Evolutionary conservation across 1,140 invertebrate genomes (phyloP).

Genomic region (Drosophila sp.): DNA sequence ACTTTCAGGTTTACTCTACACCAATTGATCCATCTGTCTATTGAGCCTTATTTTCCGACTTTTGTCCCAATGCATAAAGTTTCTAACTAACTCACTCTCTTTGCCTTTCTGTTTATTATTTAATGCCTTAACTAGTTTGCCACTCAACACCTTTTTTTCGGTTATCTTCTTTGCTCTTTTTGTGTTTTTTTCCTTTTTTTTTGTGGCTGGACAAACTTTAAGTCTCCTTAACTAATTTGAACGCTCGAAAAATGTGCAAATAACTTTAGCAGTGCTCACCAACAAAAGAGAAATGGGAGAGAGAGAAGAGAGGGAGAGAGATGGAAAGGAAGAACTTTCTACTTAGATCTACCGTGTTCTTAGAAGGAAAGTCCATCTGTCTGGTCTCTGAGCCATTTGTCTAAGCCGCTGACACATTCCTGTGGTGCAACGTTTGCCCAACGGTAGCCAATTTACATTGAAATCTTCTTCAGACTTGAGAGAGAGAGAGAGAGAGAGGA

Average conservation of each 20-base stretch:
- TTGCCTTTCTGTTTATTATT: conserved; percentile 54
- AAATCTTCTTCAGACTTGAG: conserved; percentile 54
- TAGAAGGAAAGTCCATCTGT: conserved; percentile 27
- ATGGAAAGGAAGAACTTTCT: conserved; percentile 42
- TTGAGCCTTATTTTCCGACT: background rate
- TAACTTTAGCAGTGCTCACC: conserved; percentile 44
- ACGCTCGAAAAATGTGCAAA: conserved; percentile 64
- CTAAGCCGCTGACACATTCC: conserved; percentile 69
- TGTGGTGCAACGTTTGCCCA: conserved; percentile 53
- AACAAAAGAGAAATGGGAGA: conserved; percentile 8
- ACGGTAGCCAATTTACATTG: conserved; percentile 71
- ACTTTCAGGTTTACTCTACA: too few relatives aligned
- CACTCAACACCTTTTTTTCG: conserved; percentile 56
- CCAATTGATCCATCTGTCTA: too few relatives aligned
- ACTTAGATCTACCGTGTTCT: conserved; percentile 7
- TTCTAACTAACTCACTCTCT: background rate
- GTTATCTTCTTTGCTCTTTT: background rate
- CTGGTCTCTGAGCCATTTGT: conserved; percentile 47
- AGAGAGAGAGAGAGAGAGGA: conserved; percentile 10
- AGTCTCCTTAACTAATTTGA: conserved; percentile 68
- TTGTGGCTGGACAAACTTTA: conserved; percentile 44
- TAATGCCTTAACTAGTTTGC: conserved; percentile 65
- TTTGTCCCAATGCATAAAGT: background rate
- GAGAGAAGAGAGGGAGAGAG: background rate
- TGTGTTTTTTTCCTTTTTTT: background rate